Percentiles rank a stretch among this genome's conserved stretches.
Evolutionary conservation across 2,113 vertebrate species (phyloP).

Genomic region (Helogale parvula): DNA sequence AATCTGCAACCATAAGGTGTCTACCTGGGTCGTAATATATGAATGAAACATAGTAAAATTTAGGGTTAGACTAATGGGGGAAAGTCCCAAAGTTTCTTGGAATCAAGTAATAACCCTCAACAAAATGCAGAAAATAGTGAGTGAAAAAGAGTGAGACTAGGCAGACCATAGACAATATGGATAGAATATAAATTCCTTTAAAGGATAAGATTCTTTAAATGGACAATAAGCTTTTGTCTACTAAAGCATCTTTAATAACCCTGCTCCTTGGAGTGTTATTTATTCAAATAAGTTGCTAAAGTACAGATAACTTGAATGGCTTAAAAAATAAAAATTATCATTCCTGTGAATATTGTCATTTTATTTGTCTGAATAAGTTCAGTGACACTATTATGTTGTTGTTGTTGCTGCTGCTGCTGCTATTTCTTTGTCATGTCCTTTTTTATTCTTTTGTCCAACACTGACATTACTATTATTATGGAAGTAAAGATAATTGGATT

Average conservation of each 20-base stretch:
- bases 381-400: neutral
- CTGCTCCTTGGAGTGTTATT: neutral
- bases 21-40: neutral
- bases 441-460: neutral
- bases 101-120: neutral
- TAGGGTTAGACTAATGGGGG: neutral
- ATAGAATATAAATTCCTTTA: neutral
- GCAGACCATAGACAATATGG: neutral
- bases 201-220: neutral
- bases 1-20: neutral
- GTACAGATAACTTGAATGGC: neutral
- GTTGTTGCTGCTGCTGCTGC: neutral
- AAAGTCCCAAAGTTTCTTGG: neutral
- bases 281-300: neutral
- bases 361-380: neutral
- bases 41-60: neutral
- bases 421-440: neutral
- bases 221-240: neutral
- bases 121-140: neutral
- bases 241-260: neutral
- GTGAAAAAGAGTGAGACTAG: neutral
- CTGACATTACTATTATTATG: neutral
- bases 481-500: conserved; percentile 1
- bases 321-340: neutral
- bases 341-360: neutral